These are phyloP conservation scores for Bufotes viridis DNA, from an alignment of 2,797 vertebrate species.

Conservation along the genomic window DNA sequence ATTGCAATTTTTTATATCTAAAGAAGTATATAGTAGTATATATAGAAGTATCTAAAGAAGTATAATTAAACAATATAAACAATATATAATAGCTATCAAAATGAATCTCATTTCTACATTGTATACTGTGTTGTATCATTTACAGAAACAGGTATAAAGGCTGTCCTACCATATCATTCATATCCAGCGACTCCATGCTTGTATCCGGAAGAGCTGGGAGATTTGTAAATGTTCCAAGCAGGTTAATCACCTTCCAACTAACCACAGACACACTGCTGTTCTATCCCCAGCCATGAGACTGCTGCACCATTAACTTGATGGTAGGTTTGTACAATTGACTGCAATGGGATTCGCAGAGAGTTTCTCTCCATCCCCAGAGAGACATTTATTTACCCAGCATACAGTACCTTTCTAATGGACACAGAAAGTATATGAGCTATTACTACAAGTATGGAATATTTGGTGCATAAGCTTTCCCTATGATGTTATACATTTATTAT, in stretches of 20 bases:
- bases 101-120: neutral
- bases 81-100: neutral
- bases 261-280: neutral
- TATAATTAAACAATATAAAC: too few species aligned
- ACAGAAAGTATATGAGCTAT: slow-evolving; percentile 23
- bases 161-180: slow-evolving; percentile 47
- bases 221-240: slow-evolving; percentile 18
- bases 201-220: neutral
- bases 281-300: slow-evolving; percentile 26
- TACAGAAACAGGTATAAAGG: neutral
- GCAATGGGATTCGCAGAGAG: slow-evolving; percentile 50
- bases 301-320: slow-evolving; percentile 39
- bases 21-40: too few species aligned
- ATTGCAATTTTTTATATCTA: neutral
- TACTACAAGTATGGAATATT: neutral
- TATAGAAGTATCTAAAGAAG: too few species aligned
- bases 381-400: slow-evolving; percentile 38
- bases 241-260: slow-evolving; percentile 33
- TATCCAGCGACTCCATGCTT: slow-evolving; percentile 43
- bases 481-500: slow-evolving; percentile 35
- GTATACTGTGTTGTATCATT: neutral
- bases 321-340: slow-evolving; percentile 54
- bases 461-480: neutral
- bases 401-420: slow-evolving; percentile 44
- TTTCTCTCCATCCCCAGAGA: slow-evolving; percentile 47